Evolutionary conservation across 2,888 invertebrate genomes (phyloP), one percentile per base, ranked within the genome.

Genomic region (Chrysotoxum bicinctum): DNA sequence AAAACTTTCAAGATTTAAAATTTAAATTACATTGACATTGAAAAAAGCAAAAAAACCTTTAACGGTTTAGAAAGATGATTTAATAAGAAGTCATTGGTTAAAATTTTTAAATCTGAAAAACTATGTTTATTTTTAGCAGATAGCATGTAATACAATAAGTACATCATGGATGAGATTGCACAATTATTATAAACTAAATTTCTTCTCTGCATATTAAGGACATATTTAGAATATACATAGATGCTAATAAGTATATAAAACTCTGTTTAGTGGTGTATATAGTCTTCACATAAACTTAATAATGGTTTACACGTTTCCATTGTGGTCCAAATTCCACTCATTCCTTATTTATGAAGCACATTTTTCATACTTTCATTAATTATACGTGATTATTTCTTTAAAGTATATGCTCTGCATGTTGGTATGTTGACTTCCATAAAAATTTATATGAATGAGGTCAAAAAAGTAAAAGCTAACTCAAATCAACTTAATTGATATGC

Each of bases 401-500:
- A 35, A 66, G 21, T 30, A 45, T 45, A 45, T 62, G 32, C 48
- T 45, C 40, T n/a, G 23, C 62, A 69, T 43, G 66, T 23, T 56
- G 66, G 54, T 45, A 43, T 35, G 32, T 37, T 70, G 30, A 40
- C 26, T 68, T 37, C 78, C 75, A 80, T 75, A 69, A 45, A 48
- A 62, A 73, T 10, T 12, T 21, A 72, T 16, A 54, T 54, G 3
- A 62, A 75, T 23, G 79, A 50, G 74, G 70, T 72, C 66, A 66
- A 45, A 64, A 84, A 84, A 84, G 84, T 84, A 84, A 84, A 84
- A 84, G 84, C 70, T 79, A 48, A 60, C 45, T 58, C 58, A 50
- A 58, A 75, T 30, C 12, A 30, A 16, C 6, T 16, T 84, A 75
- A 80, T 80, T 75, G 37, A 75, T 80, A 84, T 84, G 84, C 75